These are phyloP conservation scores for Halisarca cf. caerulea DNA, from an alignment of 37 sponge, comb jelly and placozoan genomes.

Conservation along the genomic window DNA sequence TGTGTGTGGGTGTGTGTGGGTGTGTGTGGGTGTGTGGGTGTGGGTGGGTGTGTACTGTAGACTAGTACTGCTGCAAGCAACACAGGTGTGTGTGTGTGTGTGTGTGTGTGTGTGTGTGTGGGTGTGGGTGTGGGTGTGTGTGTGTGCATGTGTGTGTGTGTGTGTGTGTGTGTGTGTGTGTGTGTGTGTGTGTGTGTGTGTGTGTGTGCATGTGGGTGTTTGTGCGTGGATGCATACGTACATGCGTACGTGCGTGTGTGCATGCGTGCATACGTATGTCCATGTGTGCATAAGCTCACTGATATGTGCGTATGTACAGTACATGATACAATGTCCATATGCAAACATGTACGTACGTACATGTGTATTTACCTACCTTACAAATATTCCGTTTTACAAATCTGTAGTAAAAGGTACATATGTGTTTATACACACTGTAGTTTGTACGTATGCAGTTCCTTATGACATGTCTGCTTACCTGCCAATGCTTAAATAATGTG, in stretches of 20 bases:
- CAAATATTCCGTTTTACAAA: too few relatives aligned
- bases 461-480: too few relatives aligned
- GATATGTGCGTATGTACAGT: not conserved
- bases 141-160: conserved; percentile 21
- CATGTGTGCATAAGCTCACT: not conserved
- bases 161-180: conserved; percentile 23
- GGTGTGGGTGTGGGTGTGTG: not conserved
- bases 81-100: conserved; percentile 17
- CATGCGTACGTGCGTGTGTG: not conserved
- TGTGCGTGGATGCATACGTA: conserved; percentile 9
- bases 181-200: conserved; percentile 24
- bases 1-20: conserved; percentile 23
- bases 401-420: too few relatives aligned
- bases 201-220: conserved; percentile 22
- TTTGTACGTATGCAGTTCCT: too few relatives aligned
- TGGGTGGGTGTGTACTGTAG: conserved; percentile 24
- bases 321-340: too few relatives aligned
- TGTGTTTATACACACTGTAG: too few relatives aligned
- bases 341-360: too few relatives aligned
- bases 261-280: not conserved
- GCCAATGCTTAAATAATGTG: too few relatives aligned
- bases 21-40: conserved; percentile 18
- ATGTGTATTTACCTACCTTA: too few relatives aligned
- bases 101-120: conserved; percentile 24
- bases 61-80: conserved; percentile 1